phyloP scores from a whole-genome alignment of 2,113 vertebrate species.

The Isurus oxyrinchus region DNA sequence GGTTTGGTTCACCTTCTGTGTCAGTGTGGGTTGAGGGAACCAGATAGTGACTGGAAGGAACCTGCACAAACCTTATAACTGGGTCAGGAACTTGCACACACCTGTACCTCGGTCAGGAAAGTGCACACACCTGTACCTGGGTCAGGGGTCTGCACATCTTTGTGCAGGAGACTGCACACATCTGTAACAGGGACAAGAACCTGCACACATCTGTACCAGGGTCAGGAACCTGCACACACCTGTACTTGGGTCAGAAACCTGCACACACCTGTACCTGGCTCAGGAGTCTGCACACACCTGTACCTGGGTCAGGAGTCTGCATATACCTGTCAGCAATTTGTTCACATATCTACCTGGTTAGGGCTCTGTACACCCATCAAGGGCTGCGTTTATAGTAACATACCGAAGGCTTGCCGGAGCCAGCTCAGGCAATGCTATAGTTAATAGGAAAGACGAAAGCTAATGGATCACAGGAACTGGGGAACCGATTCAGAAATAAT shows the following conservation, averaged over 20 bases:
- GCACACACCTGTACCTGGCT: background rate
- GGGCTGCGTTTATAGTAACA: background rate
- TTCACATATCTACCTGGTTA: background rate
- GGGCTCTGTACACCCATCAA: background rate
- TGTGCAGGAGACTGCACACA: background rate
- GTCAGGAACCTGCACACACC: too few species aligned
- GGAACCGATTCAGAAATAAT: background rate
- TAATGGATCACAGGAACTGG: background rate
- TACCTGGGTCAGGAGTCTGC: background rate
- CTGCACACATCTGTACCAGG: too few species aligned
- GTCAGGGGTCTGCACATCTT: background rate
- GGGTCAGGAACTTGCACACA: background rate
- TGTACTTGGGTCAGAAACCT: too few species aligned
- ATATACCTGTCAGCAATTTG: too few species aligned
- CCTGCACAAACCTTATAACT: background rate
- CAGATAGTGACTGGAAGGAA: background rate
- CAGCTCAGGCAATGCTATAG: background rate
- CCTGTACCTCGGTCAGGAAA: background rate
- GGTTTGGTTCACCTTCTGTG: background rate
- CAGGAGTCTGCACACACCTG: background rate
- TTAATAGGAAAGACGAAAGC: background rate
- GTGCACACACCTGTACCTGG: background rate
- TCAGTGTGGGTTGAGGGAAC: background rate
- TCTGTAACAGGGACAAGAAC: background rate
- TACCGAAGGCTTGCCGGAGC: background rate